A percentile compares a stretch with the other conserved stretches of the same genome.
Evolutionary conservation across 2,113 vertebrate species (phyloP).

Genomic region (Lycaon pictus): DNA sequence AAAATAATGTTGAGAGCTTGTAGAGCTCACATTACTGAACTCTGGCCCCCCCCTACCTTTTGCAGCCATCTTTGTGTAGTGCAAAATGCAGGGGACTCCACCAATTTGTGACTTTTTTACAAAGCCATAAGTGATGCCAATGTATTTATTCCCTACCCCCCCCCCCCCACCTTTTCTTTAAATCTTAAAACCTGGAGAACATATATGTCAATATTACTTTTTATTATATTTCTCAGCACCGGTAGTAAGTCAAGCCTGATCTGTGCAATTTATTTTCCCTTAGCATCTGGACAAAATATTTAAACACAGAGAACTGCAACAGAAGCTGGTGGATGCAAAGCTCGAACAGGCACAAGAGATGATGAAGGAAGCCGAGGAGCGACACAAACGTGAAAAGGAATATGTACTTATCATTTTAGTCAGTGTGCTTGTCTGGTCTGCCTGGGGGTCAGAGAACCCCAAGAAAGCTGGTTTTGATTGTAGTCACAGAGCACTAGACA

Average conservation of each 20-base stretch:
- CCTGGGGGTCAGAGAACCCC: background rate
- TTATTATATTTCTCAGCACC: background rate
- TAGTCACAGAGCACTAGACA: background rate
- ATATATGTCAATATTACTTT: background rate
- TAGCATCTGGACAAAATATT: conserved; percentile 98
- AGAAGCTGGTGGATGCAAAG: conserved; percentile 95
- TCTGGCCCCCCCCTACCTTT: background rate
- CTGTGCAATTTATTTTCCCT: conserved; percentile 65
- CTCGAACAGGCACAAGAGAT: conserved; percentile 93
- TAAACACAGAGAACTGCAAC: conserved; percentile 95
- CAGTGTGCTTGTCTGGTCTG: background rate
- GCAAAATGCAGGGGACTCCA: background rate
- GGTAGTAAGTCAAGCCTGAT: background rate
- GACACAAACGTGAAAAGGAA: conserved; percentile 97
- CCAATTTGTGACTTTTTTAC: background rate
- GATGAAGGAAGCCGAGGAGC: conserved; percentile 93
- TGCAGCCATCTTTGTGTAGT: background rate
- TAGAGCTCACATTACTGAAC: background rate
- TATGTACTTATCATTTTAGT: conserved; percentile 90
- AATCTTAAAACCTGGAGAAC: background rate
- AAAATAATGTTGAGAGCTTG: background rate
- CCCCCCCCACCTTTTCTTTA: background rate
- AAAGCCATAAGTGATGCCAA: background rate
- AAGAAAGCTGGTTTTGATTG: background rate
- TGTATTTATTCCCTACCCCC: background rate